Evolutionary conservation across 2,888 invertebrate species (phyloP), one percentile per base, ranked within the genome.

Genomic region (Cheilosia vulpina): DNA sequence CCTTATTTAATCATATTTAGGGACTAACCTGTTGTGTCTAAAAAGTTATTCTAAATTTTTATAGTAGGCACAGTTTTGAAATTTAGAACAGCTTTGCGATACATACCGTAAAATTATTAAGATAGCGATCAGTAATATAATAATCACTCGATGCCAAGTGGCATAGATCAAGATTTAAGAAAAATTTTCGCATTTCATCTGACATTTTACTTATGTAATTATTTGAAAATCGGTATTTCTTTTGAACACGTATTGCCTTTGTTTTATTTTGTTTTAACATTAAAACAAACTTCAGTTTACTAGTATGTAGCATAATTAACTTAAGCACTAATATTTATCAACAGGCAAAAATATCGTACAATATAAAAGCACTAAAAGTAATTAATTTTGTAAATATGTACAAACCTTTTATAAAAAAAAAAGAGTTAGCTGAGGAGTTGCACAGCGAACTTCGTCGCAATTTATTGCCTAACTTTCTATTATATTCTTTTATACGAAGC

Each of bases 391-490:
- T 55, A 55, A 72, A 58, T 53, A n/a, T n/a, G n/a, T n/a, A 11
- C 31, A 60, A 27, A 38, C 38, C 2, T 38, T 38, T 38, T 38
- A 47, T 53, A 19, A 53, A 68, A 55, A 60, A 45, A 72, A 72
- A 66, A 78, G 87, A 88, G 89, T 90, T 90, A 90, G 89, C 90
- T 90, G 94, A 89, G 94, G 94, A 94, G 90, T 93, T 94, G 93
- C 89, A 89, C 88, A 71, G 53, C 60, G 69, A 60, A 43, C 11
- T 38, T 47, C 17, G 31, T 24, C 55, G 43, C 19, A 72, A 52
- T 21, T 24, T 50, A 2, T 50, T 24, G 19, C 47, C 43, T 17
- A 63, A 55, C 21, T 34, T 41, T 15, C 47, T 71, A 19, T 31
- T 50, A 5, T 60, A 24, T 4, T 53, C 21, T 66, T 75, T 73